These are phyloP conservation scores for Kryptopterus vitreolus DNA, from an alignment of 2,797 vertebrate genomes.

Conservation along the genomic window DNA sequence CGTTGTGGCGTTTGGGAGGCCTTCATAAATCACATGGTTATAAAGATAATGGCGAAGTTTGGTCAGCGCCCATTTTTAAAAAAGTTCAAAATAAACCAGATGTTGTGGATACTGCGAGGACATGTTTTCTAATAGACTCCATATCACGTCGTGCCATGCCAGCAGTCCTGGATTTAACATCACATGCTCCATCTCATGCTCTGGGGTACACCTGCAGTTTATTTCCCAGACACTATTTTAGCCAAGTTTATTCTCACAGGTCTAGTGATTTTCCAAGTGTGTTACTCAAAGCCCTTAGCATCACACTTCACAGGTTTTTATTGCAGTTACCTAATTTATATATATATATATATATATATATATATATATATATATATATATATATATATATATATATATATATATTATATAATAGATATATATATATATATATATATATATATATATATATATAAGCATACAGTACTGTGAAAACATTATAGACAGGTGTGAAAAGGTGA, in stretches of 20 bases:
- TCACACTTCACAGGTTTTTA: neutral
- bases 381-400: no score
- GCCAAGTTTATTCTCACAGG: neutral
- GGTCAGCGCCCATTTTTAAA: neutral
- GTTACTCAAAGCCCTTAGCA: neutral
- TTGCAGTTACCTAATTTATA: neutral
- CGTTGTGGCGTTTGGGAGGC: no score
- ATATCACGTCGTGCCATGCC: neutral
- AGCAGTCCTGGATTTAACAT: neutral
- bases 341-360: no score
- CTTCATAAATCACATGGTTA: neutral
- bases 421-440: no score
- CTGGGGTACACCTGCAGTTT: slow-evolving; percentile 2
- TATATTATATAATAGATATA: no score
- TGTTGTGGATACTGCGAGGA: neutral
- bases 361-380: no score
- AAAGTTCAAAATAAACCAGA: no score
- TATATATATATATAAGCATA: no score
- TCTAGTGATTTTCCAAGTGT: neutral
- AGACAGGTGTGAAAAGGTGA: no score
- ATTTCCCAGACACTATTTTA: neutral
- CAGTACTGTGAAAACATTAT: no score
- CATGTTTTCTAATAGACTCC: neutral
- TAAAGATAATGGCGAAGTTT: neutral
- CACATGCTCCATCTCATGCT: neutral